Evolutionary conservation across 2,113 vertebrate genomes (phyloP).

Genomic region (Hypocryptadius cinnamomeus): DNA sequence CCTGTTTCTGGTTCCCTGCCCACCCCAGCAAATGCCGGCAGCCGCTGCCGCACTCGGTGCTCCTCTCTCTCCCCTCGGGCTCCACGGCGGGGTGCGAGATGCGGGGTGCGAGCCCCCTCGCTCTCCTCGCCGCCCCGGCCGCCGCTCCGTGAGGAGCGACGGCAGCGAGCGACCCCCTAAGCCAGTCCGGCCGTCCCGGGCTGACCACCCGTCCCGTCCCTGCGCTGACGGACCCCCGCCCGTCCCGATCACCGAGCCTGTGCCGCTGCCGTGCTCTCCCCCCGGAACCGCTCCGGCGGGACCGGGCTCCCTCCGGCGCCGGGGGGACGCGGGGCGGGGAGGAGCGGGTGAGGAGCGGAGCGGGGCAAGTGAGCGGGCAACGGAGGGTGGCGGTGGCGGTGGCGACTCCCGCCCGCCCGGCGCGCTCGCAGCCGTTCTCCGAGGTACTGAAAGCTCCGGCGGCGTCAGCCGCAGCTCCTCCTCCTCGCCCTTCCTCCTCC

Average conservation of each 20-base stretch:
- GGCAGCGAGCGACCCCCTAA: not conserved
- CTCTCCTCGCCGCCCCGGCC: not conserved
- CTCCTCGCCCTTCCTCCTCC: not conserved
- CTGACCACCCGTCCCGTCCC: not conserved
- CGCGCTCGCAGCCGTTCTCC: not conserved
- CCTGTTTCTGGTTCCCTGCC: not conserved
- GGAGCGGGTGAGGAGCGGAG: not conserved
- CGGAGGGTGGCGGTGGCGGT: not conserved
- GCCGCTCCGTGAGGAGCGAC: not conserved
- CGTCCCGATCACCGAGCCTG: not conserved
- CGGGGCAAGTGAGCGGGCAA: not conserved
- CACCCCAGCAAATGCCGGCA: not conserved
- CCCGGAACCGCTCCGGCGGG: not conserved
- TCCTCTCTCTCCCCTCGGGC: not conserved
- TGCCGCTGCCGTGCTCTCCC: not conserved
- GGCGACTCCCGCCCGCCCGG: not conserved
- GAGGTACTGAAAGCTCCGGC: constrained; percentile 22
- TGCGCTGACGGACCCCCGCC: not conserved
- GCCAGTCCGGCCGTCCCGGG: not conserved
- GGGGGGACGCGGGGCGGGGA: not conserved
- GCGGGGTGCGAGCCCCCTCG: not conserved
- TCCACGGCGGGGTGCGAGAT: not conserved
- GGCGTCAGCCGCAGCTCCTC: not conserved
- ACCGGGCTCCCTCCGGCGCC: not conserved
- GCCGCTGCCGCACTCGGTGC: not conserved